Base-by-base conservation (phyloP, 2,797 vertebrate species). In the Eidolon dupreanum region DNA sequence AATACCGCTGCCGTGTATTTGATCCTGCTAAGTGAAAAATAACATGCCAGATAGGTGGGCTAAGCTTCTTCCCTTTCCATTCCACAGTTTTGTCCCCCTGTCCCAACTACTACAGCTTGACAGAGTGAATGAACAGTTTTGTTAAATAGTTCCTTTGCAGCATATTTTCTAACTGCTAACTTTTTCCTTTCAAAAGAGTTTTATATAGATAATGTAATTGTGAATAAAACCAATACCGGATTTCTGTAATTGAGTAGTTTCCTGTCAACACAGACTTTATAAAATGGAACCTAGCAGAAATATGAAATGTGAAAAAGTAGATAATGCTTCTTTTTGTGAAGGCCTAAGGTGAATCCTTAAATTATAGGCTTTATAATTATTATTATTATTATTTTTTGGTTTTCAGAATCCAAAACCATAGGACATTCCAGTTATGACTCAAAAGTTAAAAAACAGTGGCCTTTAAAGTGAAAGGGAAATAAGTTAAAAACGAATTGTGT, bases 171-270 rank as follows among this genome's bases (percentile, higher is more conserved):
- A 38, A 83, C 51, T 81, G 75, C 65, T 28, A 26, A 4, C 78
- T 77, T 78, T 94, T 95, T 95, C 51, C 4, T 70, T 84, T 86
- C 53, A 66, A 74, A 77, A 59, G 93, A 90, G 59, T 73, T 57
- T 68, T 77, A 81, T 55, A 86, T 87, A 77, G 83, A 65, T 92
- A 51, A 84, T 38, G 77, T 68, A 91, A 68, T 93, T 84, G 81
- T 90, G 61, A 87, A 49, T 79, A 83, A 84, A 90, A 81, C 75
- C 65, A 73, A 77, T 73, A 43, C 11, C 43, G 63, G 46, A 65
- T 79, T 91, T 93, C 73, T 91, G 31, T 85, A 57, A 65, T 82
- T 94, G 86, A 94, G 57, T 57, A 41, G 63, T 92, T 94, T 90
- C 90, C 77, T 82, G 31, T 93, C 73, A 94, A 77, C 8, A 73